phyloP scores from a whole-genome alignment of 2,113 vertebrate species.

The Microcebus griseorufus region DNA sequence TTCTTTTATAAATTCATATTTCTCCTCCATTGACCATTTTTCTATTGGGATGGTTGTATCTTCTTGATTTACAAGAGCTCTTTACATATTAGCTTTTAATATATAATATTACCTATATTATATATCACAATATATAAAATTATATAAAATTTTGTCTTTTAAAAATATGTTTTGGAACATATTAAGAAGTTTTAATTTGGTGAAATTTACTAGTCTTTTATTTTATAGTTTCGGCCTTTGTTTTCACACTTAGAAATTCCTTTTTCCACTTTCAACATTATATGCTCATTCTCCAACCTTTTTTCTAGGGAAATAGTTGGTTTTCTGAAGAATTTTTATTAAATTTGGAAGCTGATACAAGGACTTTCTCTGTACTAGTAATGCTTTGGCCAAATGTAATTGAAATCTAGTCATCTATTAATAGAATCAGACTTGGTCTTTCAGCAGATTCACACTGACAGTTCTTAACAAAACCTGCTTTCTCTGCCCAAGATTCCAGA shows the following conservation, averaged over 20 bases:
- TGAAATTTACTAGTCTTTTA: background rate
- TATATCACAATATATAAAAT: background rate
- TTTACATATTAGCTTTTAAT: background rate
- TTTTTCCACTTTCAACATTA: background rate
- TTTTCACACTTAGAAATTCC: background rate
- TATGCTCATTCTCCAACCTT: background rate
- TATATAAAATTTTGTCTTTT: background rate
- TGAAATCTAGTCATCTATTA: background rate
- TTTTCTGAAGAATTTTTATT: background rate
- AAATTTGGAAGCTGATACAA: background rate
- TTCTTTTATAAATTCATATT: slow-evolving; percentile 5
- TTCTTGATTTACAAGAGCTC: background rate
- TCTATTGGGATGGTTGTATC: background rate
- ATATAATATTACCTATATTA: background rate
- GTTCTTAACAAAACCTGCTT: background rate
- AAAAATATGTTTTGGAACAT: background rate
- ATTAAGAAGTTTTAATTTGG: background rate
- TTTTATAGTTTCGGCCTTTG: background rate
- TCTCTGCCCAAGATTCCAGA: background rate
- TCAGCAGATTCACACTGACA: background rate
- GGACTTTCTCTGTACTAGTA: background rate
- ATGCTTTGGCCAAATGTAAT: background rate
- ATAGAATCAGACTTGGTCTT: background rate
- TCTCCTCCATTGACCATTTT: background rate
- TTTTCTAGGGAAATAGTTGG: background rate